These are phyloP conservation scores for Melinaea marsaeus DNA, from an alignment of 2,888 invertebrate species.

Conservation along the genomic window DNA sequence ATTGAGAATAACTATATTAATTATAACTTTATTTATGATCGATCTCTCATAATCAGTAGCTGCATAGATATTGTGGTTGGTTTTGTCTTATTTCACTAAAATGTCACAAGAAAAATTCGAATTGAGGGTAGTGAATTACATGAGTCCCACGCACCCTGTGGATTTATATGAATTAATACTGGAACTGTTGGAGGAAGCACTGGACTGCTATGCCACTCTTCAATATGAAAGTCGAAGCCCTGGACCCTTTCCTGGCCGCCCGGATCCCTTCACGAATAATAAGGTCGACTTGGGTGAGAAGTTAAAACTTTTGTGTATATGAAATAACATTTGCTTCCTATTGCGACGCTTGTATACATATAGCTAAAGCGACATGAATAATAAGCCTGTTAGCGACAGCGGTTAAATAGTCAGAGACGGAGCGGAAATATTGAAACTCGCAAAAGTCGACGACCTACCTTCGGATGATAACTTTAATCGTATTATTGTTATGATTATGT, in stretches of 20 bases:
- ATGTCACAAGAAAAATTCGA: slow-evolving; percentile 59
- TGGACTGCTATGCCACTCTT: slow-evolving; percentile 70
- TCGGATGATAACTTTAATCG: too few relatives aligned
- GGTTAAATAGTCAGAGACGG: too few relatives aligned
- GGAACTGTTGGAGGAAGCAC: slow-evolving; percentile 73
- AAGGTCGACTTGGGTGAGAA: slow-evolving; percentile 78
- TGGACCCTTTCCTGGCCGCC: slow-evolving; percentile 69
- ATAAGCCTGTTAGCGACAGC: too few relatives aligned
- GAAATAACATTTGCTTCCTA: too few relatives aligned
- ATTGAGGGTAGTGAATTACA: slow-evolving; percentile 78
- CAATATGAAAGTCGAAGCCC: slow-evolving; percentile 78
- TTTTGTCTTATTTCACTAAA: slow-evolving; percentile 29
- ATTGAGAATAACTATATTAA: slow-evolving; percentile 16
- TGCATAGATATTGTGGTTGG: background rate
- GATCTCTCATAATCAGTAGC: background rate
- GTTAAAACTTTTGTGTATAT: slow-evolving; percentile 10
- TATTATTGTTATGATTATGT: too few relatives aligned
- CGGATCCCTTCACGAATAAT: slow-evolving; percentile 75
- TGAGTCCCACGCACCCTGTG: slow-evolving; percentile 80
- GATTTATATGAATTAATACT: slow-evolving; percentile 77
- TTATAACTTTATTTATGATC: background rate
- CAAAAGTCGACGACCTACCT: too few relatives aligned
- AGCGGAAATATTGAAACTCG: too few relatives aligned
- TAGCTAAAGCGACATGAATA: too few relatives aligned
- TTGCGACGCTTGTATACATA: too few relatives aligned